Evolutionary conservation across 2,113 vertebrate genomes (phyloP).

Genomic region (Spheniscus mendiculus): DNA sequence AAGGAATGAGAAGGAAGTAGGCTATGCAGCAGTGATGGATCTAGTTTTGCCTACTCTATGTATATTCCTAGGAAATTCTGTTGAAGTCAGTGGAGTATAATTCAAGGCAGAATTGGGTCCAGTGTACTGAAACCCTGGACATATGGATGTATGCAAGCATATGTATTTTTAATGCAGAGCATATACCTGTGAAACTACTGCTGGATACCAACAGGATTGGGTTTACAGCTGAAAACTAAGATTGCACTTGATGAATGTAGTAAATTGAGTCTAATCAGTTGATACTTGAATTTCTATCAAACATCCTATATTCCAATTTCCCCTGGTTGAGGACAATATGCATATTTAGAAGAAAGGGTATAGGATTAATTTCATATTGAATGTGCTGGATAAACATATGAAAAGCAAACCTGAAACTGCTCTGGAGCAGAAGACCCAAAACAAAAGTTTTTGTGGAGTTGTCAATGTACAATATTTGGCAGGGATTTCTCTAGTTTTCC

Average conservation of each 20-base stretch:
- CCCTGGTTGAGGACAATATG: not conserved
- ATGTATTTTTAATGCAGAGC: not conserved
- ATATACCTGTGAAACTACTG: not conserved
- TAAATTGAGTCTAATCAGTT: not conserved
- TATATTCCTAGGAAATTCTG: not conserved
- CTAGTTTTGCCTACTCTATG: not conserved
- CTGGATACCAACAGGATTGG: not conserved
- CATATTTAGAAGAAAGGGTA: not conserved
- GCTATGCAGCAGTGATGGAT: not conserved
- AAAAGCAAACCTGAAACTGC: not conserved
- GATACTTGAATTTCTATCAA: not conserved
- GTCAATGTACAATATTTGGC: not conserved
- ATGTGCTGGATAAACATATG: not conserved
- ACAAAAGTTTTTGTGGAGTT: not conserved
- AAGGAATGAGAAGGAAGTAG: not conserved
- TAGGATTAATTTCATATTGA: not conserved
- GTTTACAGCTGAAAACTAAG: not conserved
- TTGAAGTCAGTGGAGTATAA: not conserved
- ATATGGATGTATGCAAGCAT: not conserved
- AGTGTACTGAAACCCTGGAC: not conserved
- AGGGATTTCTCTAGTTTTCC: not conserved
- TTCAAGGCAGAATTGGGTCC: not conserved
- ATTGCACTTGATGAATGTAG: not conserved
- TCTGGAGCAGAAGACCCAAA: not conserved
- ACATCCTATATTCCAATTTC: not conserved